Base-by-base conservation (phyloP, 2,113 vertebrate genomes). In the Acanthisitta chloris region DNA sequence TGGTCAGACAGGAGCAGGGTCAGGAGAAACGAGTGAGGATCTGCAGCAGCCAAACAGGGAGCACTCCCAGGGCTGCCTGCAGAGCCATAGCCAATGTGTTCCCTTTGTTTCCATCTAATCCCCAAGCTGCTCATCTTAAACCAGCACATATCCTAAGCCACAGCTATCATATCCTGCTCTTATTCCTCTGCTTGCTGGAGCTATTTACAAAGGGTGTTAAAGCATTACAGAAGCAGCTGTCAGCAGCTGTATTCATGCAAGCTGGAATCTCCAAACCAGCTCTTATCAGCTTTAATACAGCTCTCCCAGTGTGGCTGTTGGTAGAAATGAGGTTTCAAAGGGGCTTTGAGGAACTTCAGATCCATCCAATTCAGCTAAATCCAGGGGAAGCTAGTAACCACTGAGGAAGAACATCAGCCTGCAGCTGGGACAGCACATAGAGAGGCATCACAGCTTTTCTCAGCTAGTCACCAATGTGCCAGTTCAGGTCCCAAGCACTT, bases 21-120 rank as follows among this genome's bases (percentile, higher is more conserved):
- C 3, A 19, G 54, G 29, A 77, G 10, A 1, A 0, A 45, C 10
- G 43, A 45, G 14, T 0, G 0, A 73, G 54, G 80, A 40, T 24
- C 17, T 43, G 29, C 88, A 54, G 58, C 58, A 82, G 16, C 29
- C 34, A 6, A 20, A 29, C 14, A 52, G 19, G 66, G 49, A 55
- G 58, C 8, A 8, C 17, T 54, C 64, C 66, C 57, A 10, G 71
- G 49, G 43, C 72, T 21, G 31, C 71, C 83, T 57, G 66, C 19
- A 31, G 55, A 72, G 58, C 79, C 33, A 9, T 0, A 34, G 46
- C 45, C 3, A 0, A n/a, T n/a, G n/a, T 5, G 23, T 4, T 78
- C 54, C 69, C 82, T 43, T 34, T 0, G 57, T 72, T 59, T 34
- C 42, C 28, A 16, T 2, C 69, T 51, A 31, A 88, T 11, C 65